These are phyloP conservation scores for Limnothrissa miodon DNA, from an alignment of 2,113 vertebrate species.

Conservation along the genomic window DNA sequence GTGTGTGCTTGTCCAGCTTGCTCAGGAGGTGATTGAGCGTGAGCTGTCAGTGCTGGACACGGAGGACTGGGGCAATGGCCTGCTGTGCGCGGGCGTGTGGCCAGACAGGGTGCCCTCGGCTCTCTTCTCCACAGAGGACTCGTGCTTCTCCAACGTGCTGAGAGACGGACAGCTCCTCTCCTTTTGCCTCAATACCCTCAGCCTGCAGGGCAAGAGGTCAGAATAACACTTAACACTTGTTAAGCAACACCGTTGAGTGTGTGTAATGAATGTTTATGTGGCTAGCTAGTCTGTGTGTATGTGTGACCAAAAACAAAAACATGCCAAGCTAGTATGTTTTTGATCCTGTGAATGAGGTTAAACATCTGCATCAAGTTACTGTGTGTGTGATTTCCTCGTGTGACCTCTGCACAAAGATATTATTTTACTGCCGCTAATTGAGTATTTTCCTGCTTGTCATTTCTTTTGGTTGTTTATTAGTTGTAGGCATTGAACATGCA, in stretches of 20 bases:
- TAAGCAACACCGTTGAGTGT: background rate
- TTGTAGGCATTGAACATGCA: background rate
- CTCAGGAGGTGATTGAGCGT: constrained; percentile 77
- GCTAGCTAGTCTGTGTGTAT: no score
- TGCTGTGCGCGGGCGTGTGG: constrained; percentile 89
- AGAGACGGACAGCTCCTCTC: constrained; percentile 86
- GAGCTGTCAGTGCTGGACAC: constrained; percentile 75
- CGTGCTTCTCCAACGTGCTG: constrained; percentile 80
- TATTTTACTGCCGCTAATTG: no score
- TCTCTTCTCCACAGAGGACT: constrained; percentile 85
- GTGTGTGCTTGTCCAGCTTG: constrained; percentile 66
- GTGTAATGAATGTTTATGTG: background rate
- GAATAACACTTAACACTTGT: constrained; percentile 2
- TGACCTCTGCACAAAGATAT: no score
- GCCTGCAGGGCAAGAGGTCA: constrained; percentile 81
- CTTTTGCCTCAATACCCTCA: constrained; percentile 86
- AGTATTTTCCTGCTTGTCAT: no score
- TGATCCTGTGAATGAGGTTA: no score
- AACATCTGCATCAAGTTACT: no score
- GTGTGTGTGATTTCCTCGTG: no score
- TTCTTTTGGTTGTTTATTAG: no score
- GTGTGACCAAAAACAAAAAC: no score
- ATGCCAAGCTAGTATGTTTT: no score
- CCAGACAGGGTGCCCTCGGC: constrained; percentile 84
- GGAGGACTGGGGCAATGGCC: constrained; percentile 70